Conservation (phyloP, 2,113 vertebrate genomes). For the Procavia capensis region DNA sequence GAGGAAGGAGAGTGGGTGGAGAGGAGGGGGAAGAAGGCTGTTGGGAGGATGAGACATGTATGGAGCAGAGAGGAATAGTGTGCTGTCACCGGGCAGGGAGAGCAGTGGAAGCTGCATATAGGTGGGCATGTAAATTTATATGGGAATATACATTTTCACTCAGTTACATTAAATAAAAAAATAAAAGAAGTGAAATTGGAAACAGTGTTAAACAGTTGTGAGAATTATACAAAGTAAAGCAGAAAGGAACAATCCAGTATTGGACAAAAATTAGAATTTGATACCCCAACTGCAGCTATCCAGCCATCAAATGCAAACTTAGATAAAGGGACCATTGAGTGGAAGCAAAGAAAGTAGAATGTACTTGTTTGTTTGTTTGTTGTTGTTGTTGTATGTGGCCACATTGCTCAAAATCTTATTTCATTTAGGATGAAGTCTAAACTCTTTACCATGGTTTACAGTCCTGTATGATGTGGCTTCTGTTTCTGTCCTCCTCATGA, state of each 20-base stretch:
- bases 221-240: neutral
- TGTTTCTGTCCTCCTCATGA: neutral
- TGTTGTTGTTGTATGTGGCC: neutral
- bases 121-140: too few species aligned
- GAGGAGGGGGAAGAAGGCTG: too few species aligned
- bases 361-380: neutral
- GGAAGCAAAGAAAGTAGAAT: neutral
- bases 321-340: neutral
- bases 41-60: too few species aligned
- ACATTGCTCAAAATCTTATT: neutral
- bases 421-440: neutral
- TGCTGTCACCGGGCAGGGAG: too few species aligned
- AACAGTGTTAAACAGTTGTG: neutral
- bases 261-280: neutral
- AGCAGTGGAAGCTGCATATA: too few species aligned
- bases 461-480: neutral
- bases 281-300: neutral
- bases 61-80: too few species aligned
- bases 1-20: too few species aligned
- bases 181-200: too few species aligned
- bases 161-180: too few species aligned
- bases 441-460: neutral
- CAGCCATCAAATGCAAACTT: neutral
- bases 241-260: neutral
- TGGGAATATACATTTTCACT: too few species aligned